Conservation (phyloP, 2,888 invertebrate species). For the Auanema sp. region DNA sequence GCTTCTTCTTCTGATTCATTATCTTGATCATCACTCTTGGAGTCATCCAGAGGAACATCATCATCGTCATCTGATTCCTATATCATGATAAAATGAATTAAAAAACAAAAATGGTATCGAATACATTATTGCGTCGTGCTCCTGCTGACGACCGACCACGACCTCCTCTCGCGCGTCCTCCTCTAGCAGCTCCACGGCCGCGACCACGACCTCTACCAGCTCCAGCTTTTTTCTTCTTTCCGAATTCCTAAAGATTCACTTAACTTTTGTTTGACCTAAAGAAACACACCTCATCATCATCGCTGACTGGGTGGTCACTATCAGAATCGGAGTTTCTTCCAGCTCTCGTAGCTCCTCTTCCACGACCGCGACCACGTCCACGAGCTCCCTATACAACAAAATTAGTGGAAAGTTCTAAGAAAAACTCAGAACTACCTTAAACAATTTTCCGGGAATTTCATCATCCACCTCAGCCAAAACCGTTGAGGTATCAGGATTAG, state of each 20-base stretch:
- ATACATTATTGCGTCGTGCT: constrained; percentile 12
- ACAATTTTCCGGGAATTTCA: constrained; percentile 59
- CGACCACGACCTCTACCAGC: constrained; percentile 14
- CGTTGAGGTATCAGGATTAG: constrained; percentile 59
- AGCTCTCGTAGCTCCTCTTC: constrained; percentile 21
- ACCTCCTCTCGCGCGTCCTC: constrained; percentile 11
- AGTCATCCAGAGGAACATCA: constrained; percentile 45
- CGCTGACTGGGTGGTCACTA: constrained; percentile 20
- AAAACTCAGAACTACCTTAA: constrained; percentile 35
- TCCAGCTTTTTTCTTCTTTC: constrained; percentile 30
- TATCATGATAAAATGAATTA: background rate
- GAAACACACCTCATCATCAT: constrained; percentile 33
- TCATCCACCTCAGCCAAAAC: constrained; percentile 56
- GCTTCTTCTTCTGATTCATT: background rate
- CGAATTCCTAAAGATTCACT: constrained; percentile 29
- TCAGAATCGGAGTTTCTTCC: constrained; percentile 20
- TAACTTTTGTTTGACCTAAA: background rate
- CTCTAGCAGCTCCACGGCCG: constrained; percentile 21
- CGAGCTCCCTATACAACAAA: constrained; percentile 20
- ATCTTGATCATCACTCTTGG: constrained; percentile 28
- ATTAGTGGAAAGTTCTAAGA: constrained; percentile 5
- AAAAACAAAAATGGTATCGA: background rate
- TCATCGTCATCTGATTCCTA: constrained; percentile 39
- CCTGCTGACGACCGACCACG: constrained; percentile 11
- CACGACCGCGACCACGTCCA: constrained; percentile 26